Evolutionary conservation across 2,888 invertebrate species (phyloP).

Genomic region (Ectemnius lituratus): DNA sequence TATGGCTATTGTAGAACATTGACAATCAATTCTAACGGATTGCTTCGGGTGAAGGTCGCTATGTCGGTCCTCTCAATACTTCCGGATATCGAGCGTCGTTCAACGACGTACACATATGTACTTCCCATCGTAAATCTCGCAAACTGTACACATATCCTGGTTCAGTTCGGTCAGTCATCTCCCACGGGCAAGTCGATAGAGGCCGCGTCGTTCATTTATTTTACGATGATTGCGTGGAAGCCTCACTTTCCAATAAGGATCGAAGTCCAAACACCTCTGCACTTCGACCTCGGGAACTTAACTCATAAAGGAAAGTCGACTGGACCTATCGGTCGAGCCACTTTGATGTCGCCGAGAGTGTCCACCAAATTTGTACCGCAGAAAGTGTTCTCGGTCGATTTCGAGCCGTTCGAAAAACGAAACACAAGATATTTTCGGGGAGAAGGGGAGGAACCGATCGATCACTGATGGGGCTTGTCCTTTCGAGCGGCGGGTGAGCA

Average conservation of each 20-base stretch:
- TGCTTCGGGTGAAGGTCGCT: no score
- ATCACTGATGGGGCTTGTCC: conserved; percentile 48
- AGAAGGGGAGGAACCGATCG: conserved; percentile 50
- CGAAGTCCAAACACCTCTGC: conserved; percentile 5
- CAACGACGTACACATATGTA: no score
- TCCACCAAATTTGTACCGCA: conserved; percentile 21
- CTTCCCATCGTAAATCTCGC: no score
- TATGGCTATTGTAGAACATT: no score
- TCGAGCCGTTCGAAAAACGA: conserved; percentile 50
- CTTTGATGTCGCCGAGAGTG: not conserved
- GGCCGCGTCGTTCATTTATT: not conserved
- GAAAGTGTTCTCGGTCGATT: conserved; percentile 38
- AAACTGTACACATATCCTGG: no score
- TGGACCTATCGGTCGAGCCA: not conserved
- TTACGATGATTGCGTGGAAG: conserved; percentile 1
- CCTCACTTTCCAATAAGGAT: conserved; percentile 6
- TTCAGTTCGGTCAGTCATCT: no score
- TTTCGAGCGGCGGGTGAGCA: conserved; percentile 54
- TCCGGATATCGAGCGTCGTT: no score
- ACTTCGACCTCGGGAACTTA: not conserved
- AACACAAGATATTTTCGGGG: conserved; percentile 52
- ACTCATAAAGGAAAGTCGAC: conserved; percentile 6
- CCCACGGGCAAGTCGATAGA: not conserved
- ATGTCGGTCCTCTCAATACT: no score
- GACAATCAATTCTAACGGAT: no score